Percentiles rank a stretch among this genome's conserved stretches.
Evolutionary conservation across 2,113 vertebrate genomes (phyloP).

Genomic region (Anser brachyrhynchus): DNA sequence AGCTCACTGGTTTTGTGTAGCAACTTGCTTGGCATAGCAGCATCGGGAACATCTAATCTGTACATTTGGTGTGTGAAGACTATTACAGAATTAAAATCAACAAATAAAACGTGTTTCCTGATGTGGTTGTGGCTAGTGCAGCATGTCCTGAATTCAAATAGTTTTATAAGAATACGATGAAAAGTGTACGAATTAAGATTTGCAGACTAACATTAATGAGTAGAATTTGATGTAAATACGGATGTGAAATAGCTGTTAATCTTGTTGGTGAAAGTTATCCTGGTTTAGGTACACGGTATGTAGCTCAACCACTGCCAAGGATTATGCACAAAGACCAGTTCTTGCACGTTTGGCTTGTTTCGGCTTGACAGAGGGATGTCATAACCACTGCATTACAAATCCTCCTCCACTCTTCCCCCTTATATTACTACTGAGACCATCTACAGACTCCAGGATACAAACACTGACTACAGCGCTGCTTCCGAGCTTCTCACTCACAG

Average conservation of each 20-base stretch:
- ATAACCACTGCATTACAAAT: neutral
- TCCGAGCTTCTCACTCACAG: neutral
- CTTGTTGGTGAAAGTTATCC: neutral
- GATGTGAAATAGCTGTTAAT: neutral
- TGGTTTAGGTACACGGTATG: neutral
- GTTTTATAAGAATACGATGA: neutral
- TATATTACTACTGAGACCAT: neutral
- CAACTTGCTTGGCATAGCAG: fast-evolving
- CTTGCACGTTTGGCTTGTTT: neutral
- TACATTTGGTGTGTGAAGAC: neutral
- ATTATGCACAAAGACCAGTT: neutral
- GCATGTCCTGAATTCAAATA: neutral
- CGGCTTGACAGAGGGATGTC: neutral
- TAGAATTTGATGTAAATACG: neutral
- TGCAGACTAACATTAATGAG: neutral
- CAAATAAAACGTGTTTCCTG: neutral
- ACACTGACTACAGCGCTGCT: neutral
- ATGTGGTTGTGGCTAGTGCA: neutral
- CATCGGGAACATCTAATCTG: neutral
- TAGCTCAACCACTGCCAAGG: neutral
- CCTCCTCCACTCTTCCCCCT: neutral
- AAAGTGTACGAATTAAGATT: neutral
- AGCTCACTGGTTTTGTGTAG: neutral
- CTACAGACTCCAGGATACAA: neutral
- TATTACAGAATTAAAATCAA: neutral